These are phyloP conservation scores for Homalodisca vitripennis DNA, from an alignment of 1,140 invertebrate genomes.

Conservation along the genomic window DNA sequence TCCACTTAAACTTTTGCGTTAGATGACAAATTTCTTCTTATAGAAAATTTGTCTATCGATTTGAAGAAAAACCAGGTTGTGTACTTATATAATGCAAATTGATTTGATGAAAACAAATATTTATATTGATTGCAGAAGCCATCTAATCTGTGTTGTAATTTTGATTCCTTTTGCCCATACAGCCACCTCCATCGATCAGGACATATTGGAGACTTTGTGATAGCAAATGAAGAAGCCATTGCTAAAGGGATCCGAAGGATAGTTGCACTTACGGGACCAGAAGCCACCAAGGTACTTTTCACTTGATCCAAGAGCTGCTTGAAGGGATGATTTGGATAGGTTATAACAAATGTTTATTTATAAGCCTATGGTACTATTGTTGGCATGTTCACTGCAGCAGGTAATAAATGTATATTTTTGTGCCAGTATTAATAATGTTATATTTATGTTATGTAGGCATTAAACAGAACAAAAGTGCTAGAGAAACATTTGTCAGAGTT, in stretches of 20 bases:
- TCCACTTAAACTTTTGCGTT: too few species aligned
- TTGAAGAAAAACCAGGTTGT: too few species aligned
- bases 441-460: too few species aligned
- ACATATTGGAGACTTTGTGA: conserved; percentile 94
- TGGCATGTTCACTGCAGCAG: too few species aligned
- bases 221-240: conserved; percentile 97
- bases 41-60: too few species aligned
- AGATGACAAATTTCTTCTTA: too few species aligned
- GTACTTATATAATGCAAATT: not conserved
- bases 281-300: conserved; percentile 72
- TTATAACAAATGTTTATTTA: too few species aligned
- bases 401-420: too few species aligned
- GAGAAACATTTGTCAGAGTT: conserved; percentile 74
- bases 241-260: conserved; percentile 98
- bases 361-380: too few species aligned
- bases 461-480: conserved; percentile 73
- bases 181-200: conserved; percentile 84
- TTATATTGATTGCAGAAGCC: not conserved
- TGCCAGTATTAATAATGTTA: too few species aligned
- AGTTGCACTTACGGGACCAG: conserved; percentile 93
- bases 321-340: too few species aligned
- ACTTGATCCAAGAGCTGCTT: too few species aligned
- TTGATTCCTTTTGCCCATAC: conserved; percentile 15
- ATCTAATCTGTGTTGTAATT: not conserved
- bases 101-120: not conserved